Conservation (phyloP, 2,888 invertebrate species). For the Amphipyra tragopoginis region DNA sequence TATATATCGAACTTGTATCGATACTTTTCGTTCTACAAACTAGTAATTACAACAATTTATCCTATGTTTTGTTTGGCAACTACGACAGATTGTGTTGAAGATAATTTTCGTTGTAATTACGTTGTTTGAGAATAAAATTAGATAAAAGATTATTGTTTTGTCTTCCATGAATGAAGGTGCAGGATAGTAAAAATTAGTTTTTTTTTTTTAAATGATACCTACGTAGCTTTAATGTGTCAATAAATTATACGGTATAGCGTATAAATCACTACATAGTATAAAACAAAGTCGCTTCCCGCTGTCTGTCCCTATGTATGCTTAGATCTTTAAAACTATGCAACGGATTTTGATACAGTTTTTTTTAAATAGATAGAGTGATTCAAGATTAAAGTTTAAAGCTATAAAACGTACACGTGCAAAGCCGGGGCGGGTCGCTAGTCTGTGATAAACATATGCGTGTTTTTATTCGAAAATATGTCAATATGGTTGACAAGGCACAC, state of each 20-base stretch:
- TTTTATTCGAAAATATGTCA: conserved; percentile 15
- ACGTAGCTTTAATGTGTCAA: neutral
- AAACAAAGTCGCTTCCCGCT: too few species aligned
- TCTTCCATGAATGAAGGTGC: conserved; percentile 2
- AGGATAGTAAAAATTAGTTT: conserved; percentile 5
- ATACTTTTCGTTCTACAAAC: conserved; percentile 2
- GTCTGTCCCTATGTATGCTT: too few species aligned
- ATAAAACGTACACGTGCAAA: too few species aligned
- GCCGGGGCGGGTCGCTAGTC: too few species aligned
- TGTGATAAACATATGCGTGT: conserved; percentile 2
- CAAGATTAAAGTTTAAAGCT: too few species aligned
- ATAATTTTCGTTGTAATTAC: neutral
- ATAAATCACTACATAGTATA: too few species aligned
- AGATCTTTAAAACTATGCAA: too few species aligned
- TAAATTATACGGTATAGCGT: conserved; percentile 17
- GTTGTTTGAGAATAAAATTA: neutral
- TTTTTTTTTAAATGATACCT: conserved; percentile 1
- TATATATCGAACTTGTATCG: conserved; percentile 14
- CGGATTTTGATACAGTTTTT: too few species aligned
- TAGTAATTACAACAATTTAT: conserved; percentile 8
- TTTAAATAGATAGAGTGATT: too few species aligned
- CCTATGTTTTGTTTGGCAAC: neutral
- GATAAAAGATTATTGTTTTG: conserved; percentile 5
- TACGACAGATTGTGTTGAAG: neutral
- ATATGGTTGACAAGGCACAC: neutral